Evolutionary conservation across 2,797 vertebrate genomes (phyloP), one percentile per base, ranked within the genome.

Genomic region (Hypotaenidia philippensis): DNA sequence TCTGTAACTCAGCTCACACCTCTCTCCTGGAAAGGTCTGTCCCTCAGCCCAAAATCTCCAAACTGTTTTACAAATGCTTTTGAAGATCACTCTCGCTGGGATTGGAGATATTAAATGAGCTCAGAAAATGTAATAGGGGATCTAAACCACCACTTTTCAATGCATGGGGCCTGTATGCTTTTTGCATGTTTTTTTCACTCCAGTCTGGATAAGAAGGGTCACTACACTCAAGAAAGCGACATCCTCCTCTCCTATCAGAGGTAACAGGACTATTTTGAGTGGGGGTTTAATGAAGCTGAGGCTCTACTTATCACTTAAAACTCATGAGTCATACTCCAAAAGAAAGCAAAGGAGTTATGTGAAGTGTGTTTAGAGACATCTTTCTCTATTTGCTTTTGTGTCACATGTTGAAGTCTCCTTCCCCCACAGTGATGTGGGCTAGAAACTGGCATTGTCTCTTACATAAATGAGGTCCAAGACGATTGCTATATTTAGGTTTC

Each of bases 381-480:
- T 83, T 80, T 88, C 82, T 87, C 93, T 90, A 71, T 94, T 92
- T 87, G 65, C 79, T 80, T 85, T 75, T 57, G 31, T 93, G 76
- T 93, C 87, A 94, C 59, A 69, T 29, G 41, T 59, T 83, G 61
- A 93, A 81, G 65, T 32, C 63, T 91, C 50, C 89, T 93, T 92
- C 89, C 95, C 66, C 92, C 95, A 79, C 76, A 91, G 4, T 0
- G 10, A 55, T 2, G 63, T 88, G 91, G 94, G 91, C 82, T 94
- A 81, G 84, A 93, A 96, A 44, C 64, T 91, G 91, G 79, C 69
- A 83, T 92, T 93, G 72, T 79, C 82, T 93, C 72, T 79, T 65
- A 78, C 21, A 92, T 15, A 83, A 92, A 70, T 20, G 59, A 93
- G 29, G 65, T 29, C 69, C 87, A 78, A 79, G 85, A 72, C 2